Evolutionary conservation across 2,113 vertebrate genomes (phyloP), one percentile per base, ranked within the genome.

Genomic region (Hypanus sabinus): DNA sequence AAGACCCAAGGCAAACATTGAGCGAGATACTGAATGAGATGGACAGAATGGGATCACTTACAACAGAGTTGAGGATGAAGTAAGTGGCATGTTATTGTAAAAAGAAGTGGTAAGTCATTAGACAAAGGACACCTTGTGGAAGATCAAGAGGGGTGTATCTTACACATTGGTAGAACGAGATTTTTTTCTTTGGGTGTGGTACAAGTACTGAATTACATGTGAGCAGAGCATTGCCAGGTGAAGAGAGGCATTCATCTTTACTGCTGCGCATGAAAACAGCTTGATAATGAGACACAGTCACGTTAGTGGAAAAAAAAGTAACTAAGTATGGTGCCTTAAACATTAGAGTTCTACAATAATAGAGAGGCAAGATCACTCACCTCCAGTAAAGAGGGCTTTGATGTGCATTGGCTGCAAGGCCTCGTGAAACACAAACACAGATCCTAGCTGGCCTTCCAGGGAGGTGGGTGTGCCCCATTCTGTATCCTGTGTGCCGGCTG

Each of bases 391-490:
- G 30, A 99, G 96, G 0, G 95, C 94, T 94, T 95, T 97, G 73
- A 98, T 95, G 80, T 98, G 97, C 0, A 96, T 20, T 0, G 94
- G 96, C 95, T 98, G 98, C 95, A 99, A 96, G 70, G 98, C 97
- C 94, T 99, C 99, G 0, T 98, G 98, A 95, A 99, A 99, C 96
- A 99, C 98, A 95, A 98, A 98, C 90, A 98, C 98, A 0, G 98
- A 97, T 83, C 98, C 98, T 57, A 99, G 96, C 94, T 99, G 97
- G 0, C 99, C 99, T 87, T 98, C 97, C 90, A 99, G 96, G 2
- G 99, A 99, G 0, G 98, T 98, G n/a, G 99, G 99, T 36, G 97
- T 98, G n/a, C 99, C 99, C 99, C 99, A 99, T 94, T 98, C 98
- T 0, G 95, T 98, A 96, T 99, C 99, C 96, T 99, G 99, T 65